A percentile compares a stretch with the other conserved stretches of the same genome.
phyloP scores from a whole-genome alignment of 2,113 vertebrate genomes.

The Tamias sibiricus region DNA sequence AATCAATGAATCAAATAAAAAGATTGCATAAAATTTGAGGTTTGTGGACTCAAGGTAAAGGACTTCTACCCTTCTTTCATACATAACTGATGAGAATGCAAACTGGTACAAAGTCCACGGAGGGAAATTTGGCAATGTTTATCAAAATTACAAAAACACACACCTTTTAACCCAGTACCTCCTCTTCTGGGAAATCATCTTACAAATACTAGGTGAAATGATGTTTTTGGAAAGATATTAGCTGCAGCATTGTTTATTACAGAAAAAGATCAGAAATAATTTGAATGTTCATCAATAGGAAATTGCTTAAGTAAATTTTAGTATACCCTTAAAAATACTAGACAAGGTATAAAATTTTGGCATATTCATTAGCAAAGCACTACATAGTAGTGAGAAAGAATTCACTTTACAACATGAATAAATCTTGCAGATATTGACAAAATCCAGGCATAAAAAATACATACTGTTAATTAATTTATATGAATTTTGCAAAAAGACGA shows the following conservation, averaged over 20 bases:
- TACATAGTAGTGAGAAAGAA: neutral
- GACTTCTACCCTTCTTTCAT: neutral
- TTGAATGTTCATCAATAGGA: neutral
- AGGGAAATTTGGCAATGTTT: neutral
- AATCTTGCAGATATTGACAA: neutral
- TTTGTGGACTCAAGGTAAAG: neutral
- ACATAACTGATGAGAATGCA: neutral
- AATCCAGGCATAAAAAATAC: neutral
- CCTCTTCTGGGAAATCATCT: neutral
- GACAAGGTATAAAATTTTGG: neutral
- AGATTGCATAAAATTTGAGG: neutral
- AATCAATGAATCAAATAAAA: neutral
- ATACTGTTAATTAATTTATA: neutral
- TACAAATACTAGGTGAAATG: neutral
- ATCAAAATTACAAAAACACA: neutral
- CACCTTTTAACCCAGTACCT: neutral
- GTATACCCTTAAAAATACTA: neutral
- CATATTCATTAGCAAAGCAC: neutral
- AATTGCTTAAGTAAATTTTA: neutral
- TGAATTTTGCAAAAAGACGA: neutral
- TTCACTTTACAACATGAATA: neutral
- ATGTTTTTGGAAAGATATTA: neutral
- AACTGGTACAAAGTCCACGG: neutral
- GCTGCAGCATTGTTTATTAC: neutral
- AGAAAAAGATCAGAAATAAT: neutral